Base-by-base conservation (phyloP, 2,113 vertebrate genomes). In the Ictalurus furcatus region DNA sequence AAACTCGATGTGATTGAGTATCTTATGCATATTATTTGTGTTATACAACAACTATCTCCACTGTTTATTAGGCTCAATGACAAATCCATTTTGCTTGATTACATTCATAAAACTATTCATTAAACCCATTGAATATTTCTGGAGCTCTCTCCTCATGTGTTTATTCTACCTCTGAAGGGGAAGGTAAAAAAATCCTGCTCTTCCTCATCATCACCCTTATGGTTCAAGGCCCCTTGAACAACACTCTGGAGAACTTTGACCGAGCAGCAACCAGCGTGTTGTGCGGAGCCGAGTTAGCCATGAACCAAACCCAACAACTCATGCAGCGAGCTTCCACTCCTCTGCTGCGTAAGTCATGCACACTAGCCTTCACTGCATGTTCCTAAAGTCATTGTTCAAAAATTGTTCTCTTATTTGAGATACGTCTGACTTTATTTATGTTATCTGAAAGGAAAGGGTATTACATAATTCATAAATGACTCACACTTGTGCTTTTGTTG, bases 251-350 rank as follows among this genome's bases (percentile, higher is more conserved):
- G 0, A 99, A 99, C 92, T 94, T 96, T 13, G 93, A 95, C 83
- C 94, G 92, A 0, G 94, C 95, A 0, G 94, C 97, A 0, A 91
- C 96, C 87, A 95, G 98, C 0, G 93, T 99, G 87, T 93, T 97
- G 3, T 99, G 98, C 5, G 97, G 97, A 0, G 95, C 95, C 0
- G 96, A 99, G 89, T 93, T 97, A 58, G 95, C 97, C 14, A 93
- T 96, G 92, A 99, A 98, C 94, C 97, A 99, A 92, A 98, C 97
- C 0, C 96, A 93, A 0, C 94, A 97, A 59, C 58, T 96, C 71
- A 30, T 98, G 89, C 91, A 96, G 52, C 89, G 89, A 0, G 94
- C 96, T 2, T 92, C 90, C 76, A 92, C 95, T 19, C 98, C 98
- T 0, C 94, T 99, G 23, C 81, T 95, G 90, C 94, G 98, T 99